Evolutionary conservation across 2,888 invertebrate genomes (phyloP).

Genomic region (Oxyteleia sp.): DNA sequence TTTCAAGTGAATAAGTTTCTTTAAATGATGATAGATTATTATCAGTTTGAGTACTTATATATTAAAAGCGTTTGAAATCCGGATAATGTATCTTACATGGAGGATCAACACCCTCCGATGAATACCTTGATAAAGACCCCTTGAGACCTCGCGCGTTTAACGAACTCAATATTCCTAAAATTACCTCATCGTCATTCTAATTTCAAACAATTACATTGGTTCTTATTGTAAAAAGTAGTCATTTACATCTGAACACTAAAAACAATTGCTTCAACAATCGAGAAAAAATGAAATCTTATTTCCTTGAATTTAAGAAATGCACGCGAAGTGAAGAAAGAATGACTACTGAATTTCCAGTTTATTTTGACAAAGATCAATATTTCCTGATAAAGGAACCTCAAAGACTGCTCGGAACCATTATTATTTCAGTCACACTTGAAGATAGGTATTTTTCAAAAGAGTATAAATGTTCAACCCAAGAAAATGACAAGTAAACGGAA

Average conservation of each 20-base stretch:
- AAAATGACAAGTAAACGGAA: too few species aligned
- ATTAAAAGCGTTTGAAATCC: conserved; percentile 6
- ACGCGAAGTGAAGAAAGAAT: too few species aligned
- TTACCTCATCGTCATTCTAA: too few species aligned
- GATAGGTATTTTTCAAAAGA: too few species aligned
- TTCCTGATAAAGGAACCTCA: background rate
- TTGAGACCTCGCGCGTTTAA: conserved; percentile 5
- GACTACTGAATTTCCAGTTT: too few species aligned
- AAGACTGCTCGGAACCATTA: background rate
- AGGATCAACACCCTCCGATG: conserved; percentile 11
- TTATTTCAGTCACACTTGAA: background rate
- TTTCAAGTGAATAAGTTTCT: too few species aligned
- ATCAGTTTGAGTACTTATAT: background rate
- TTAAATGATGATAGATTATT: too few species aligned
- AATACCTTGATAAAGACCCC: conserved; percentile 5
- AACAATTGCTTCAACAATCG: too few species aligned
- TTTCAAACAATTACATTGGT: too few species aligned
- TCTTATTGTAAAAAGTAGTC: background rate
- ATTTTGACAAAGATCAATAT: background rate
- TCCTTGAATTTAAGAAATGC: too few species aligned
- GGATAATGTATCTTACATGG: conserved; percentile 11
- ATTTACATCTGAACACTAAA: background rate
- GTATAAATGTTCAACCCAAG: too few species aligned
- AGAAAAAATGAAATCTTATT: too few species aligned
- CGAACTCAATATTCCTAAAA: background rate